A percentile compares a stretch with the other conserved stretches of the same genome.
Conservation (phyloP, 2,888 invertebrate genomes). For the Oligia fasciuncula region DNA sequence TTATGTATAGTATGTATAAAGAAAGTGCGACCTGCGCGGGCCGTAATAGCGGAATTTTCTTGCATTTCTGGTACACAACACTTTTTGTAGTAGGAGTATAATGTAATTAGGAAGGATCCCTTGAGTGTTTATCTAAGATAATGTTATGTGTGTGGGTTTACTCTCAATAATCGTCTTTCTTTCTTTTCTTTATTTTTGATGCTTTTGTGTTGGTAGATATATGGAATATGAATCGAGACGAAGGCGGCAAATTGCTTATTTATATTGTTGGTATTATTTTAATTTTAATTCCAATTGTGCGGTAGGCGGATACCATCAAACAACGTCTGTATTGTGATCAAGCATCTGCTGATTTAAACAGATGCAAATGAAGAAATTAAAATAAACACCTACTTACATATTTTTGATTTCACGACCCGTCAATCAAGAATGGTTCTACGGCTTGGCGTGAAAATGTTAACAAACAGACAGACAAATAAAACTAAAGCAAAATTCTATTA, state of each 20-base stretch:
- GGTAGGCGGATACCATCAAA: neutral
- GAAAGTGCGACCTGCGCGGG: neutral
- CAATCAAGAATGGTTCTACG: neutral
- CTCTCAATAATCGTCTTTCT: neutral
- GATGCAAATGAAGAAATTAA: neutral
- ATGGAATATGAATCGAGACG: slow-evolving; percentile 1
- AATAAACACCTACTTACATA: neutral
- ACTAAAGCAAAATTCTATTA: neutral
- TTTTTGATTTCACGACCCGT: slow-evolving; percentile 3
- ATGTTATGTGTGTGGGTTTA: slow-evolving; percentile 7
- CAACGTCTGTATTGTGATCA: neutral
- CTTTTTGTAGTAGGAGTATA: slow-evolving; percentile 23
- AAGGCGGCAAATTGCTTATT: slow-evolving; percentile 6
- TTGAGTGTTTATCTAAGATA: slow-evolving; percentile 23
- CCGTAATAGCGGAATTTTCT: neutral
- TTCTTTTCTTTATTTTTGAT: neutral
- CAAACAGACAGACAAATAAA: neutral
- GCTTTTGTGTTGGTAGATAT: slow-evolving; percentile 11
- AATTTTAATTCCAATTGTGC: slow-evolving; percentile 11
- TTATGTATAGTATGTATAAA: neutral
- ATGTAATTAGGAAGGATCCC: slow-evolving; percentile 42
- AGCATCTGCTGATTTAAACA: slow-evolving; percentile 1
- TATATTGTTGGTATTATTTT: slow-evolving; percentile 1
- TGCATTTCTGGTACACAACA: slow-evolving; percentile 17
- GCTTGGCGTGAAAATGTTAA: neutral